phyloP scores from a whole-genome alignment of 2,888 invertebrate species.

The Thumatha senex region DNA sequence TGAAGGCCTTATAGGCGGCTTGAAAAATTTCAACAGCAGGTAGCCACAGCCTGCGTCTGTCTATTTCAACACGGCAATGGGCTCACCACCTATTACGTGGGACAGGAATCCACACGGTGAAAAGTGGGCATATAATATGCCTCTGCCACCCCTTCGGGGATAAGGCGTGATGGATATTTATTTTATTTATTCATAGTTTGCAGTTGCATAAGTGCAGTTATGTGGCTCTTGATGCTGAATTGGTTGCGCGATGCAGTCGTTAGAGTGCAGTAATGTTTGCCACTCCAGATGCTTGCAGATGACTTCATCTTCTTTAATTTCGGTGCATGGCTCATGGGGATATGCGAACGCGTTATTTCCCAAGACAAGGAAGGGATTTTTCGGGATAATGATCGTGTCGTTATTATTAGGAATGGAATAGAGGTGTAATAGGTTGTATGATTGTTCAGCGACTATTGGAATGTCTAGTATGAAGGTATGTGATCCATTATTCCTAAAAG shows the following conservation, averaged over 20 bases:
- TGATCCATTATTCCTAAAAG: conserved; percentile 24
- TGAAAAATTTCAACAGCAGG: too few relatives aligned
- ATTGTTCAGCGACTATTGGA: conserved; percentile 26
- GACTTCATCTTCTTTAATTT: background rate
- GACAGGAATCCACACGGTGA: too few relatives aligned
- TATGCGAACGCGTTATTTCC: background rate
- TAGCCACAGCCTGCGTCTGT: too few relatives aligned
- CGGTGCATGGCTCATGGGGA: background rate
- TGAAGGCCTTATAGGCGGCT: too few relatives aligned
- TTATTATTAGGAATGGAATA: conserved; percentile 31
- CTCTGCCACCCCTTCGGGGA: too few relatives aligned
- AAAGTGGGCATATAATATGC: too few relatives aligned
- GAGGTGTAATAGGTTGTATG: conserved; percentile 26
- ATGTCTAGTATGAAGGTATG: conserved; percentile 30
- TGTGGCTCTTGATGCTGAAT: background rate
- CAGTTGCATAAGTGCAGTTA: background rate
- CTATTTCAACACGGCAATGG: too few relatives aligned
- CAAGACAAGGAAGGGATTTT: background rate
- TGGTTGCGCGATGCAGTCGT: background rate
- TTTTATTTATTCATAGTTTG: conserved; percentile 17
- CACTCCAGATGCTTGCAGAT: background rate
- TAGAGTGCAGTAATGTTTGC: too few relatives aligned
- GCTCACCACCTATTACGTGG: too few relatives aligned
- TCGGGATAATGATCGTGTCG: conserved; percentile 12
- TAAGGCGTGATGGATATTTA: too few relatives aligned